Conservation (phyloP, 2,113 vertebrate species). For the Brachyistius frenatus region DNA sequence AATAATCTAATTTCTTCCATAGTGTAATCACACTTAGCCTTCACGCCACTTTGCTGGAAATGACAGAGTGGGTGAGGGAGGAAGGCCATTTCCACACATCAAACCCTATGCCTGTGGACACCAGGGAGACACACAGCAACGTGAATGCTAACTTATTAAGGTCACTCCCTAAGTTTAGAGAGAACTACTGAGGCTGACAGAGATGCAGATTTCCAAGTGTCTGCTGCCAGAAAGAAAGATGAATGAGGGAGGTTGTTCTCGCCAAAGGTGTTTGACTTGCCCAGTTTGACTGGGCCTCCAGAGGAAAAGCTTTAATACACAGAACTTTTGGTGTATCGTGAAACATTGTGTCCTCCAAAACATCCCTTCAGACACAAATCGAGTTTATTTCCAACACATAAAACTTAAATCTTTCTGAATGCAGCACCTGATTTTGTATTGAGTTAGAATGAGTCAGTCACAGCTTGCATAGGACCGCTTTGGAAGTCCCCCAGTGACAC, state of each 20-base stretch:
- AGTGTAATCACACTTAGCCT: slow-evolving; percentile 34
- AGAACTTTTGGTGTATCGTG: slow-evolving; percentile 20
- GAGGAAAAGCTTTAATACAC: slow-evolving; percentile 22
- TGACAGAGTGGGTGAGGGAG: slow-evolving; percentile 29
- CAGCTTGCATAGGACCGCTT: slow-evolving; percentile 43
- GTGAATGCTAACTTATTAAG: slow-evolving; percentile 20
- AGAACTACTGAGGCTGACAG: slow-evolving; percentile 17
- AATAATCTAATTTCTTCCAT: slow-evolving; percentile 33
- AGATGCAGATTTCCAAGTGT: slow-evolving; percentile 32
- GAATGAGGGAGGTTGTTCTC: slow-evolving; percentile 39
- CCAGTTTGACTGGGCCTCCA: slow-evolving; percentile 21
- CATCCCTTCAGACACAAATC: slow-evolving; percentile 18
- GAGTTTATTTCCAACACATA: slow-evolving; percentile 22
- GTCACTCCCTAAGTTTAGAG: slow-evolving; percentile 24
- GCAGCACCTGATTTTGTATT: slow-evolving; percentile 44
- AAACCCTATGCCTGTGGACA: slow-evolving; percentile 20
- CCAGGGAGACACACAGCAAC: slow-evolving; percentile 20
- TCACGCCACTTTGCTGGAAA: not conserved
- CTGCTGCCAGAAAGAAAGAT: slow-evolving; percentile 53
- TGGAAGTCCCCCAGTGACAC: slow-evolving; percentile 26
- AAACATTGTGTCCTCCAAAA: slow-evolving; percentile 32
- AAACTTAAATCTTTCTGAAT: slow-evolving; percentile 46
- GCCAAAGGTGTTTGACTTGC: slow-evolving; percentile 44
- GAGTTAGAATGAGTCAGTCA: slow-evolving; percentile 37
- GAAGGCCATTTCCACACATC: slow-evolving; percentile 14